Base-by-base conservation (phyloP, 2,888 invertebrate genomes). In the Dendrolimus pini region DNA sequence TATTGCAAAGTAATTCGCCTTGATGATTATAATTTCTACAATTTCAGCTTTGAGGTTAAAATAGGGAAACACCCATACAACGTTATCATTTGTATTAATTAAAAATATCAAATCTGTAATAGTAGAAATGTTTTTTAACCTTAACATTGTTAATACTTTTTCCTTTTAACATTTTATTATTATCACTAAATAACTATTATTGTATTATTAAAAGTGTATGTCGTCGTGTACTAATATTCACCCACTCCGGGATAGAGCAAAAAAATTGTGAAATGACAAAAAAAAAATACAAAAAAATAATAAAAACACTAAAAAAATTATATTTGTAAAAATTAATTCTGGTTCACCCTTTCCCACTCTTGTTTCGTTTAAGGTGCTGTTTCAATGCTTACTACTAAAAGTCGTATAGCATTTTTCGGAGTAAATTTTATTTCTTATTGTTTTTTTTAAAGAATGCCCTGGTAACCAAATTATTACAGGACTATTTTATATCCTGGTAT, bases 201-300 rank as follows among this genome's bases (percentile, higher is more conserved):
- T 47, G 7, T 12, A 47, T 47, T 47, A 47, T 47, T 47, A 47
- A 47, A 47, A 47, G 12, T 79, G 69, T 81, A 78, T 79, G 88
- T 89, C 88, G 89, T 89, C 88, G 88, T 89, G 87, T 85, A 69
- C 68, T 68, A 71, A 77, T 82, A 47, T 77, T 77, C 74, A 69
- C 82, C 83, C 83, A 65, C 77, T 83, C 86, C 85, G 88, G 87
- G 86, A 69, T 81, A 82, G 88, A 81, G 83, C 78, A 67, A 76
- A 75, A 78, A 79, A 78, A 75, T 65, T 65, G 56, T 55, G 58
- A 59, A 68, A 71, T 30, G 6, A 75, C 70, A 62, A 59, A 41
- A 62, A 41, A 62, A 70, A 69, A 71, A 74, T 62, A 67, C 67
- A 67, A 71, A 67, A 74, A 76, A 74, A 68, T 68, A 65, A 68